Base-by-base conservation (phyloP, 2,888 invertebrate species). In the Caenorhabditis becei region DNA sequence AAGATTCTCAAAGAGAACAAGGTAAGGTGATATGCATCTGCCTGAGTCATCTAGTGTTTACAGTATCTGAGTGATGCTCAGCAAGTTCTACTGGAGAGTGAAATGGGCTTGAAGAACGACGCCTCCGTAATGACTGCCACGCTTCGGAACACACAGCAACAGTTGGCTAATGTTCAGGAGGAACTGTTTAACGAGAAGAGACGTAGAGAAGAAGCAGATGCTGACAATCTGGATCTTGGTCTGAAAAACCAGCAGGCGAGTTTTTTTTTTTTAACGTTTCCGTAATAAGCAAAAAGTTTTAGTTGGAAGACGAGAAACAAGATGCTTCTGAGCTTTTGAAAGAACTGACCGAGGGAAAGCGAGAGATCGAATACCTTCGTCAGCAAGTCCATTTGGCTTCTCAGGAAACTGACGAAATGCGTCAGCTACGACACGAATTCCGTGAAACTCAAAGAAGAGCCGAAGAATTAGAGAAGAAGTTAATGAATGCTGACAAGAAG, bases 341-440 rank as follows among this genome's bases (percentile, higher is more conserved):
- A 4, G 69, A 80, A 20, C 14, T 80, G 41, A 56, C 51, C 26
- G 72, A 80, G 16, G 51, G 58, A 16, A 74, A 80, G 24, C 24
- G 32, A 2, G 80, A 80, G 49, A 69, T 80, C 35, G 72, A 74
- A 37, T 63, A 69, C 35, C 56, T 80, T 4, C 53, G 80, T 2
- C 49, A 80, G 28, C 53, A 77, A 54, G 11, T 78, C 0, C 28
- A 53, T 35, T 14, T 24, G 16, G 7, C 37, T 0, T 44, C 49
- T 1, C 1, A 16, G 8, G 62, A 62, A 32, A n/a, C 49, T n/a
- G 51, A 44, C 3, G 67, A 72, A 26, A 20, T 62, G 16, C 14
- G 23, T 11, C 44, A 47, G 18, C 32, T 72, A 16, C 61, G 70
- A 24, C 26, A 67, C 11, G 47, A 70, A n/a, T 14, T 65, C 1